These are phyloP conservation scores for Plectrocnemia conspersa DNA, from an alignment of 1,140 invertebrate species.

Conservation along the genomic window DNA sequence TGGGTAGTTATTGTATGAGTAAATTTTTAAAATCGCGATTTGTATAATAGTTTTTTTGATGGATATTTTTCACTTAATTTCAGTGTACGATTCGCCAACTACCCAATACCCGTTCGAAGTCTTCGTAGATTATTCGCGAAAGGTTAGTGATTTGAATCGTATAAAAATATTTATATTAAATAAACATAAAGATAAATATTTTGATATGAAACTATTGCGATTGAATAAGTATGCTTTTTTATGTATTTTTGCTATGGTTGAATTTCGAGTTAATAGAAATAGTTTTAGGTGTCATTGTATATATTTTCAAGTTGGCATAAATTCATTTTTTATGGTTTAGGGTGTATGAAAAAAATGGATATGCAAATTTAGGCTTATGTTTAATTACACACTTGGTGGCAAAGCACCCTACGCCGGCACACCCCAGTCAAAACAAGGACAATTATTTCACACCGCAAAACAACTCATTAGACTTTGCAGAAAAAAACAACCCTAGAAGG, in stretches of 20 bases:
- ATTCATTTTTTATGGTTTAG: too few relatives aligned
- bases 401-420: constrained; percentile 30
- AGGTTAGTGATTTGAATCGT: constrained; percentile 30
- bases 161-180: neutral
- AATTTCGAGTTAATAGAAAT: too few relatives aligned
- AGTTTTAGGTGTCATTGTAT: too few relatives aligned
- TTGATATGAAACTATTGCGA: too few relatives aligned
- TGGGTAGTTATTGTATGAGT: too few relatives aligned
- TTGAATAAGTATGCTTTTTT: too few relatives aligned
- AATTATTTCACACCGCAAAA: constrained; percentile 33
- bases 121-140: constrained; percentile 36
- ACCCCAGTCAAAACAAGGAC: constrained; percentile 12
- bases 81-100: constrained; percentile 33
- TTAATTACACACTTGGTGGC: constrained; percentile 31
- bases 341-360: too few relatives aligned
- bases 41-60: constrained; percentile 22
- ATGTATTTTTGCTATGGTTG: too few relatives aligned
- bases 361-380: constrained; percentile 32
- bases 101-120: constrained; percentile 34
- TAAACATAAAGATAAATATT: too few relatives aligned
- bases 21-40: neutral
- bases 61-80: constrained; percentile 34
- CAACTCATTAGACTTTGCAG: constrained; percentile 30
- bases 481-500: constrained; percentile 24
- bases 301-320: too few relatives aligned